Conservation (phyloP, 2,888 invertebrate genomes). For the Drosophila incognita region DNA sequence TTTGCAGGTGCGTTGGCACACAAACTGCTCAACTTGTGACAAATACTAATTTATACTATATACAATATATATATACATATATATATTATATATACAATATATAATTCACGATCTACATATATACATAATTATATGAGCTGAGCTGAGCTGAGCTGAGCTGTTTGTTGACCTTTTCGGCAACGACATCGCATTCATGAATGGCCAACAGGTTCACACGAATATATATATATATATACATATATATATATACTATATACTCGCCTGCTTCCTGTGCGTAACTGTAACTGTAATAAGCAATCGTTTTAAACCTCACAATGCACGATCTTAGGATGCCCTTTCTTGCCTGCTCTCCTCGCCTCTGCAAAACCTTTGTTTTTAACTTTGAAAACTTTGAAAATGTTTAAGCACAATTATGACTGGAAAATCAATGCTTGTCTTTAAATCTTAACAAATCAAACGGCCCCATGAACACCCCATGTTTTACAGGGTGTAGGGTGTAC, state of each 20-base stretch:
- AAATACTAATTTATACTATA: conserved; percentile 45
- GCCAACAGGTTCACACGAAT: conserved; percentile 41
- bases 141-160: conserved; percentile 40
- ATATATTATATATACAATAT: not conserved
- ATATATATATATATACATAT: not conserved
- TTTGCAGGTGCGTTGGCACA: conserved; percentile 65
- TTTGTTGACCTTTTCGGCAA: conserved; percentile 69
- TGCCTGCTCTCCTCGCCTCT: not conserved
- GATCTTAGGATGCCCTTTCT: conserved; percentile 2
- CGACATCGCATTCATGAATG: conserved; percentile 63
- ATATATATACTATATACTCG: not conserved
- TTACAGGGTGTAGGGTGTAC: conserved; percentile 33
- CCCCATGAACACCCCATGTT: not conserved
- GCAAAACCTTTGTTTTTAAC: not conserved
- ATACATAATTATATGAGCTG: conserved; percentile 24
- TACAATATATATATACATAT: not conserved
- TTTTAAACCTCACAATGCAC: not conserved
- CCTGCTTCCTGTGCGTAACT: conserved; percentile 47
- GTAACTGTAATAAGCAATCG: conserved; percentile 24
- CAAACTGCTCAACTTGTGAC: conserved; percentile 46
- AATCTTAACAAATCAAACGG: not conserved
- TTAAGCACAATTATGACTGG: not conserved
- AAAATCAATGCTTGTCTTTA: not conserved
- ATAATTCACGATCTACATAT: not conserved
- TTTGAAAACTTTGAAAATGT: not conserved